Evolutionary conservation across 2,113 vertebrate genomes (phyloP), one percentile per base, ranked within the genome.

Genomic region (Trachemys scripta): DNA sequence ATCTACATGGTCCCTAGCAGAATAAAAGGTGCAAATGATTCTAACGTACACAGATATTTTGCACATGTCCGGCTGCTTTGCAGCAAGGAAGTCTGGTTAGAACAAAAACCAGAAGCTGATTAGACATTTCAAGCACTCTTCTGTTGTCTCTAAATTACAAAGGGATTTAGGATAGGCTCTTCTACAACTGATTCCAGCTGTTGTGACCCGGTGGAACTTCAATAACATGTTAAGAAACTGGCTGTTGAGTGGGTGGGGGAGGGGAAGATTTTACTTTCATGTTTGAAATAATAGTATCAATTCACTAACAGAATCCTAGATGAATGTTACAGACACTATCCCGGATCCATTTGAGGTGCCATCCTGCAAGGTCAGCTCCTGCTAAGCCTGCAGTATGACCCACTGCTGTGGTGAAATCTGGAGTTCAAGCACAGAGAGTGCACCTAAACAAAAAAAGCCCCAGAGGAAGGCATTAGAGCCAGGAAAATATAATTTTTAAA

Each of bases 1-100:
- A 6, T 72, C 22, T 5, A 0, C 20, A 10, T 24, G 10, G 3
- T 75, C 17, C 42, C 17, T 69, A 6, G 5, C 0, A 0, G 49
- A 86, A 24, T 12, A 45, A 53, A 1, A 38, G 27, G 31, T 87
- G 1, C 3, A 31, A 25, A 14, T 80, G 51, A 31, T 10, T 27
- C 5, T 6, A 72, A 10, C 24, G 22, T 2, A 2, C 22, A 9
- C 1, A 1, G 9, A 4, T 19, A 20, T 5, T 59, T 59, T 65
- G 29, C 24, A 65, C 10, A 56, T 62, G 3, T 3, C 72, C 3
- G 47, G 84, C 57, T 31, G 29, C 57, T 62, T 62, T 62, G 57
- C 57, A 31, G 82, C 80, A 85, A 59, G 2, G 62, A 75, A 38
- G 5, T 57, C 2, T 7, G 57, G 13, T 27, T 4, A 19, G 35